Evolutionary conservation across 2,113 vertebrate species (phyloP).

Genomic region (Tapirus terrestris): DNA sequence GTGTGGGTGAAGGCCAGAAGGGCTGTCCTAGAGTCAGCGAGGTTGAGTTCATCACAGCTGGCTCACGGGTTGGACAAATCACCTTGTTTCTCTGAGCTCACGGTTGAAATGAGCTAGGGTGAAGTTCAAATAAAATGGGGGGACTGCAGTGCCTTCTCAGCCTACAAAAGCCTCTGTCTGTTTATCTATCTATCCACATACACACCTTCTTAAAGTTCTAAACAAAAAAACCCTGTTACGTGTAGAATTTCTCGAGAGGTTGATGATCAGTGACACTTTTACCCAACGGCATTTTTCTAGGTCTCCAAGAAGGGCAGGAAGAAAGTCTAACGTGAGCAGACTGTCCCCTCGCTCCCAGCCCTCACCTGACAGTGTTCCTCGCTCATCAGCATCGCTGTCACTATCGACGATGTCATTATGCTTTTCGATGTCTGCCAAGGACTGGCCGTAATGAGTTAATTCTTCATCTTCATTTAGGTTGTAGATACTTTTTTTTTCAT

Average conservation of each 20-base stretch:
- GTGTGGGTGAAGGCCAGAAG: background rate
- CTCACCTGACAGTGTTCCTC: constrained; percentile 92
- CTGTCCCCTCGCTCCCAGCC: accelerated
- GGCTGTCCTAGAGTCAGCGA: background rate
- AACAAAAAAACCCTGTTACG: background rate
- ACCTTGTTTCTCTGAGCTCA: background rate
- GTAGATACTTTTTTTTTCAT: constrained; percentile 93
- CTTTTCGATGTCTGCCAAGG: constrained; percentile 96
- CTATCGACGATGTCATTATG: constrained; percentile 91
- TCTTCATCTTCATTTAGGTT: constrained; percentile 98
- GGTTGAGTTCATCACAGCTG: background rate
- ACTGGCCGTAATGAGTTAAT: constrained; percentile 97
- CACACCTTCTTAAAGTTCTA: background rate
- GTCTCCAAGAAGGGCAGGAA: background rate
- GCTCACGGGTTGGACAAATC: accelerated
- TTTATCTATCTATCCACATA: accelerated
- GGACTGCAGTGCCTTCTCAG: background rate
- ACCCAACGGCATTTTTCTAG: accelerated
- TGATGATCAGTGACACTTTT: background rate
- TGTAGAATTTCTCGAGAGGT: background rate
- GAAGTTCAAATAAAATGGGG: background rate
- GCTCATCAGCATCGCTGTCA: constrained; percentile 94
- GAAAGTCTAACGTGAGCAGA: accelerated
- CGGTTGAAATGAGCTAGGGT: background rate
- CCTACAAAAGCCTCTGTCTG: background rate